Base-by-base conservation (phyloP, 2,113 vertebrate species). In the Forbesichthys papilliferus region DNA sequence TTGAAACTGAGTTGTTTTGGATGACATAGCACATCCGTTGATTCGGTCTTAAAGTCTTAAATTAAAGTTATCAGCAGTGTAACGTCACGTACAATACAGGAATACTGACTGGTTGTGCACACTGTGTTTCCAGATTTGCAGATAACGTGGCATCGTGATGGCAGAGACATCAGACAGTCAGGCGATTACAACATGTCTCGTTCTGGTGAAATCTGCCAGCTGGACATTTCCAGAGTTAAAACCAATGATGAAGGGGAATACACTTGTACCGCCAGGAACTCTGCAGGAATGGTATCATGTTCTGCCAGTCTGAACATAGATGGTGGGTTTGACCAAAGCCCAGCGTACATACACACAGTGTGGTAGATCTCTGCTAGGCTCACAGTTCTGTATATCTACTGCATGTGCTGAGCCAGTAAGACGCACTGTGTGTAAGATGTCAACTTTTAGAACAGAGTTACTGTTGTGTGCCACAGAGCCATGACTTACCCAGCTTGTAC, bases 111-210 rank as follows among this genome's bases (percentile, higher is more conserved):
- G 1, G 11, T 1, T 27, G 10, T 36, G 34, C n/a, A 12, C 34
- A 0, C n/a, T 70, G 16, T 67, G 0, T 74, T 36, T 73, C 9
- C 87, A 99, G 98, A 98, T 81, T 86, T 99, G 36, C 95, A 93
- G 84, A 77, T 96, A 14, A 92, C 93, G 62, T 99, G 98, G 97
- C 97, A 95, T 78, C 92, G 86, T 87, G 94, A 93, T 69, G 93
- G 95, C 76, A 94, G 90, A 85, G 95, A 98, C 90, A 92, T 99
- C 83, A 93, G 90, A 64, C 92, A 95, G 65, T 97, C 96, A 0
- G 88, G 95, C 0, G 92, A 94, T 88, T 95, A 95, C 59, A 93
- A 86, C 88, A 98, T 98, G 94, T 96, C 96, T 85, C 95, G 94
- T 5, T 94, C 92, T 85, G 97, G 95, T 88, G 94, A 97, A 63